These are phyloP conservation scores for Agrypnus murinus DNA, from an alignment of 2,888 invertebrate genomes.

Conservation along the genomic window DNA sequence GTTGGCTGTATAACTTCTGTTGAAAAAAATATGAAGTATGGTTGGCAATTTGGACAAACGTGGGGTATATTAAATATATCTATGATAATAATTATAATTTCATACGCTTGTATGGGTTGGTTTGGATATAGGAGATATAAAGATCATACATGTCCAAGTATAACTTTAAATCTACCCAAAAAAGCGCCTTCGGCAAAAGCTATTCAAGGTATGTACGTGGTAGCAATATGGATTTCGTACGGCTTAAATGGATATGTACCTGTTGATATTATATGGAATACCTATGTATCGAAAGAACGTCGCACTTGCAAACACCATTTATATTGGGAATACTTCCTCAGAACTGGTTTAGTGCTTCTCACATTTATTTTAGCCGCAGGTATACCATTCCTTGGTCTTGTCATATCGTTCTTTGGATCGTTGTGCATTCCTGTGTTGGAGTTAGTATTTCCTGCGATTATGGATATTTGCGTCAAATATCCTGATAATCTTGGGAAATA, in stretches of 20 bases:
- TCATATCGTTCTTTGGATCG: constrained; percentile 86
- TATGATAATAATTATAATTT: constrained; percentile 83
- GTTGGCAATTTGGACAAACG: constrained; percentile 83
- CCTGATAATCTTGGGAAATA: constrained; percentile 74
- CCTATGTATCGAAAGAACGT: constrained; percentile 62
- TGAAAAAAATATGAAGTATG: constrained; percentile 92
- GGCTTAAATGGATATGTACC: constrained; percentile 93
- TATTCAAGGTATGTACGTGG: constrained; percentile 15
- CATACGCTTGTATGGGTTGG: constrained; percentile 87
- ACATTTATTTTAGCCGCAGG: constrained; percentile 79
- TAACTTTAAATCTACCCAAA: constrained; percentile 86
- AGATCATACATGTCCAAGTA: constrained; percentile 79
- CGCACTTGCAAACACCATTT: constrained; percentile 61
- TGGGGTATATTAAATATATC: constrained; percentile 88
- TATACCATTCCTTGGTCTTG: constrained; percentile 81
- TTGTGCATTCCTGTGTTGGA: constrained; percentile 83
- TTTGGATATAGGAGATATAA: constrained; percentile 91
- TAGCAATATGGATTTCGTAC: constrained; percentile 87
- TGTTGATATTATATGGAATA: constrained; percentile 84
- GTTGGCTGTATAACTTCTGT: constrained; percentile 75
- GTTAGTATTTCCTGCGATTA: constrained; percentile 83
- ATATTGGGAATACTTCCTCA: constrained; percentile 67
- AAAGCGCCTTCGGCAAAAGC: neutral
- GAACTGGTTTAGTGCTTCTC: constrained; percentile 66
- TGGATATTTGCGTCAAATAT: constrained; percentile 83